A percentile compares a stretch with the other conserved stretches of the same genome.
Evolutionary conservation across 2,888 invertebrate genomes (phyloP).

Genomic region (Stramonita haemastoma): DNA sequence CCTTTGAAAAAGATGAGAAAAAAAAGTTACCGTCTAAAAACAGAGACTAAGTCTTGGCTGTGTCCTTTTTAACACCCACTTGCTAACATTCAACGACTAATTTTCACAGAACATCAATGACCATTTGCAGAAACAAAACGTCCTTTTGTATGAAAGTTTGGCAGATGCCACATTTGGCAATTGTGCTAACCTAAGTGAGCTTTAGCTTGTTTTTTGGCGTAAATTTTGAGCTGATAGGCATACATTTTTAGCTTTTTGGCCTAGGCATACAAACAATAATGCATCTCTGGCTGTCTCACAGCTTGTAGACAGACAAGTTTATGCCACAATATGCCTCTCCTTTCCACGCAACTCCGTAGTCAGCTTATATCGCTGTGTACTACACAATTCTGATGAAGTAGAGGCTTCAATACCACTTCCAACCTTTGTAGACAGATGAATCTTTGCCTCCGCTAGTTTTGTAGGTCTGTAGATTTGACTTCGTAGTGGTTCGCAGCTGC

Average conservation of each 20-base stretch:
- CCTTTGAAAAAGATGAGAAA: too few relatives aligned
- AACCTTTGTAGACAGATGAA: neutral
- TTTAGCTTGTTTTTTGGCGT: neutral
- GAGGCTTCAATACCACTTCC: neutral
- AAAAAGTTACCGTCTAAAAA: too few relatives aligned
- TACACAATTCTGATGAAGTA: neutral
- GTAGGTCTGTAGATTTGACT: neutral
- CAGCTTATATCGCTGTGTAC: neutral
- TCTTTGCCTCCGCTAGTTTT: neutral
- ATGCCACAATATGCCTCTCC: neutral
- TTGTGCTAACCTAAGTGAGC: conserved; percentile 1
- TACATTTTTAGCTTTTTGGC: too few relatives aligned
- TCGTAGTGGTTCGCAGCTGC: neutral
- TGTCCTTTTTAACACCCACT: neutral
- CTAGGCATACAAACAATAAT: neutral
- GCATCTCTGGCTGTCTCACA: conserved; percentile 17
- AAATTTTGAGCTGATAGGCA: neutral
- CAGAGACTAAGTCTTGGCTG: too few relatives aligned
- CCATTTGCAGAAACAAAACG: neutral
- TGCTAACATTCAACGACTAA: neutral
- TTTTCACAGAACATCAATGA: neutral
- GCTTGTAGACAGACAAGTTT: neutral
- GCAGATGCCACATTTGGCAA: neutral
- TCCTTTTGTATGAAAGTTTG: neutral
- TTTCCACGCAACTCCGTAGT: neutral